Base-by-base conservation (phyloP, 1,140 invertebrate species). In the Oncopodura yosiiana region DNA sequence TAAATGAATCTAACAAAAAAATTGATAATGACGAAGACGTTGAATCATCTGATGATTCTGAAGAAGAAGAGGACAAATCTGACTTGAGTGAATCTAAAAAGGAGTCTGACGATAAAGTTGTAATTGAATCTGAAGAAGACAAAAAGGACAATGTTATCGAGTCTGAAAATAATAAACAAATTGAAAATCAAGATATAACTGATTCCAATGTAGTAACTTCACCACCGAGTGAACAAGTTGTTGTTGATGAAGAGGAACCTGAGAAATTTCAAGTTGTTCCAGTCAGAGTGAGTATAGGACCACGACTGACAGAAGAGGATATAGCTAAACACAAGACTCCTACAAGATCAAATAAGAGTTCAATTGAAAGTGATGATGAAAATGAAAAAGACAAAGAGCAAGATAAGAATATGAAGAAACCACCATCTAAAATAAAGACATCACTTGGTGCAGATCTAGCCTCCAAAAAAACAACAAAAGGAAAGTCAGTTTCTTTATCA, bases 81-180 rank as follows among this genome's bases (percentile, higher is more conserved):
- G 38, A 19, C 8, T 14, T 19, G 8, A 5, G 18, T 11, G 38
- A 41, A 8, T 41, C 16, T 41, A 16, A 19, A 41, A 16, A 14
- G 19, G 38, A 41, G 16, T 5, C 6, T 38, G 36, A 6, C 4
- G 36, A n/a, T 4, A 38, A 38, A n/a, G 12, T 16, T 38, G 18
- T 38, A n/a, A 16, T n/a, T 8, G n/a, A 38, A 16, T 46, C 8
- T 46, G 26, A 30, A 8, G 24, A 46, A 16, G 32, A 30, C 18
- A 27, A 46, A 29, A 3, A 9, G 19, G 24, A 46, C n/a, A 46
- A 46, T 46, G 44, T 46, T 46, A 46, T 19, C 44, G 32, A 18
- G 44, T 24, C 18, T 18, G n/a, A 6, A 39, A 39, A 39, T 39
- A 39, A 39, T 39, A 39, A 39, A 39, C 18, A 9, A 21, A 23